These are phyloP conservation scores for Hemibagrus wyckioides DNA, from an alignment of 2,113 vertebrate species.

Conservation along the genomic window DNA sequence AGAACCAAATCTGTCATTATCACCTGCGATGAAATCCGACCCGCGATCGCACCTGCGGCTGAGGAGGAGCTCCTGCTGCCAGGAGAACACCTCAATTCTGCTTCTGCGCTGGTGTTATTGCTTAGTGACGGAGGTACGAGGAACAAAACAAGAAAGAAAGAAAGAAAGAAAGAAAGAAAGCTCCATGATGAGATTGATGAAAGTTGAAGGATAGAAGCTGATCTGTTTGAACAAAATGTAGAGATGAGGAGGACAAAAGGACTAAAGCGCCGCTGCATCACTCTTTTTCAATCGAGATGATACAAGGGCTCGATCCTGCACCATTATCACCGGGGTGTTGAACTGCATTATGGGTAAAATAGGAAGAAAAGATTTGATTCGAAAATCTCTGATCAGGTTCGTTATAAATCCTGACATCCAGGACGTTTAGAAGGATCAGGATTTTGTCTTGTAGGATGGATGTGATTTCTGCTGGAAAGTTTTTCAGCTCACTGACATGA, in stretches of 20 bases:
- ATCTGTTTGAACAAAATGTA: background rate
- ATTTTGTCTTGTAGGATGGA: background rate
- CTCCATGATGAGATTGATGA: too few species aligned
- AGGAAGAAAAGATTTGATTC: background rate
- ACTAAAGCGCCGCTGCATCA: background rate
- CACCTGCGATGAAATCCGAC: background rate
- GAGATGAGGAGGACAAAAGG: background rate
- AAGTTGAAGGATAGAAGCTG: background rate
- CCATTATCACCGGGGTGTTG: background rate
- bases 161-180: too few species aligned
- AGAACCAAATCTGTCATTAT: background rate
- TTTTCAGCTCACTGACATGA: background rate
- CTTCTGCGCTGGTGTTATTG: background rate
- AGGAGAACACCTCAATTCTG: background rate
- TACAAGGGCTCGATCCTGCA: background rate
- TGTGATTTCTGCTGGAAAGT: background rate
- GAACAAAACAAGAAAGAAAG: background rate
- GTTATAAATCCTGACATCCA: background rate
- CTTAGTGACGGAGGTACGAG: slow-evolving; percentile 7
- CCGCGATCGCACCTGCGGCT: background rate
- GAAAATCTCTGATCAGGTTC: background rate
- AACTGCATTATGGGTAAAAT: background rate
- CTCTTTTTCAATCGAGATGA: background rate
- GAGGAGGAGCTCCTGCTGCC: background rate
- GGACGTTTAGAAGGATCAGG: background rate